Conservation (phyloP, 2,888 invertebrate species). For the Oeneis ivallda region DNA sequence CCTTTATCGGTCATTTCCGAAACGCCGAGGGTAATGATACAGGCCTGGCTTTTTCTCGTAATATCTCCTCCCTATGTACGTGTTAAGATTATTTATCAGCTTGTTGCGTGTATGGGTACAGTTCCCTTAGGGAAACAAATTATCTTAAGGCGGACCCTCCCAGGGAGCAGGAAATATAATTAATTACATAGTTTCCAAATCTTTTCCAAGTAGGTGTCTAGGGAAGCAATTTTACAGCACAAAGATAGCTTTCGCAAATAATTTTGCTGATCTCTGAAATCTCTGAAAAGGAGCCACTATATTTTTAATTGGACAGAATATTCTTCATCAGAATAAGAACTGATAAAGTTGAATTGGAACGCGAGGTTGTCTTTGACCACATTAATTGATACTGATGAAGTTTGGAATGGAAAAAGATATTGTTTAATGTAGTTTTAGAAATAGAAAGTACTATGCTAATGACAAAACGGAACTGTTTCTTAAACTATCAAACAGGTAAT, state of each 20-base stretch:
- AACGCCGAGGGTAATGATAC: conserved; percentile 26
- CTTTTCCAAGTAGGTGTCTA: no score
- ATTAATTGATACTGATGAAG: not conserved
- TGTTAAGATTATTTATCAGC: conserved; percentile 29
- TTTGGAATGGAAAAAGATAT: not conserved
- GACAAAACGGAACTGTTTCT: conserved; percentile 10
- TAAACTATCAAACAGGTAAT: conserved; percentile 22
- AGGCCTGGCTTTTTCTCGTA: conserved; percentile 19
- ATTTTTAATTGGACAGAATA: not conserved
- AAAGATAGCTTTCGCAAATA: no score
- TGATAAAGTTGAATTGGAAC: not conserved
- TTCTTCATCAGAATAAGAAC: no score
- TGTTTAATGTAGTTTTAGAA: conserved; percentile 7
- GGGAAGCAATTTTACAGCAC: no score
- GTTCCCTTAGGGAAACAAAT: conserved; percentile 2
- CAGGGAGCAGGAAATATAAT: no score
- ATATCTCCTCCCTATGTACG: conserved; percentile 26
- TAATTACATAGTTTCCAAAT: no score
- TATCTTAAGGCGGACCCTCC: no score
- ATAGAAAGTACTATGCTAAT: conserved; percentile 15
- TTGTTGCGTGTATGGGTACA: conserved; percentile 18
- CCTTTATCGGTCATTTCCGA: conserved; percentile 30
- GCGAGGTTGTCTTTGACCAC: not conserved
- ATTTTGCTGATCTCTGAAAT: no score
- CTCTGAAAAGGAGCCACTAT: not conserved